A percentile compares a stretch with the other conserved stretches of the same genome.
Conservation (phyloP, 2,888 invertebrate genomes). For the Drosophila phalerata region DNA sequence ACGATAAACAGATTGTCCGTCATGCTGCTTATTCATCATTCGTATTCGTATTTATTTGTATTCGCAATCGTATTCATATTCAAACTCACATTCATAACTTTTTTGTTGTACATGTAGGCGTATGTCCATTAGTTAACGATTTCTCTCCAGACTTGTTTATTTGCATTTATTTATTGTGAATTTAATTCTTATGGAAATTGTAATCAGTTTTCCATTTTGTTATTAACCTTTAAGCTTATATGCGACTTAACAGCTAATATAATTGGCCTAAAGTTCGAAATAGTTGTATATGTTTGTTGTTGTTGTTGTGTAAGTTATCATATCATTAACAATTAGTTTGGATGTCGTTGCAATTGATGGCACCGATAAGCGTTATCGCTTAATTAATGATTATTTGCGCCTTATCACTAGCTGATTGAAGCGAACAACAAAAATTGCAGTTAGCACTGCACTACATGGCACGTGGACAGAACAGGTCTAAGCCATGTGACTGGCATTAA, state of each 20-base stretch:
- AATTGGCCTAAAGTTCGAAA: neutral
- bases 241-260: neutral
- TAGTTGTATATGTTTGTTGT: neutral
- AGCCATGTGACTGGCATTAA: slow-evolving; percentile 22
- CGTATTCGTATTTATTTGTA: slow-evolving; percentile 8
- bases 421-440: slow-evolving; percentile 11
- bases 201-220: neutral
- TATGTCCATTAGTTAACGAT: slow-evolving; percentile 13
- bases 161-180: slow-evolving; percentile 1
- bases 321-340: slow-evolving; percentile 18
- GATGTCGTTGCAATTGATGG: slow-evolving; percentile 30
- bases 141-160: slow-evolving; percentile 12
- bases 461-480: slow-evolving; percentile 30
- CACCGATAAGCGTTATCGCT: slow-evolving; percentile 21
- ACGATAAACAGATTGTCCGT: slow-evolving; percentile 20
- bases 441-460: slow-evolving; percentile 2
- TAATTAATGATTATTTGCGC: slow-evolving; percentile 18
- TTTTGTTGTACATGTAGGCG: slow-evolving; percentile 19
- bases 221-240: neutral
- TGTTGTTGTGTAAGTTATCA: slow-evolving; percentile 7
- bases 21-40: slow-evolving; percentile 46
- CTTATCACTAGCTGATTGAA: slow-evolving; percentile 16
- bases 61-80: slow-evolving; percentile 9
- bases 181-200: slow-evolving; percentile 2
- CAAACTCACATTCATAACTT: slow-evolving; percentile 17